Conservation (phyloP, 2,888 invertebrate species). For the Agonopterix subpropinquella region DNA sequence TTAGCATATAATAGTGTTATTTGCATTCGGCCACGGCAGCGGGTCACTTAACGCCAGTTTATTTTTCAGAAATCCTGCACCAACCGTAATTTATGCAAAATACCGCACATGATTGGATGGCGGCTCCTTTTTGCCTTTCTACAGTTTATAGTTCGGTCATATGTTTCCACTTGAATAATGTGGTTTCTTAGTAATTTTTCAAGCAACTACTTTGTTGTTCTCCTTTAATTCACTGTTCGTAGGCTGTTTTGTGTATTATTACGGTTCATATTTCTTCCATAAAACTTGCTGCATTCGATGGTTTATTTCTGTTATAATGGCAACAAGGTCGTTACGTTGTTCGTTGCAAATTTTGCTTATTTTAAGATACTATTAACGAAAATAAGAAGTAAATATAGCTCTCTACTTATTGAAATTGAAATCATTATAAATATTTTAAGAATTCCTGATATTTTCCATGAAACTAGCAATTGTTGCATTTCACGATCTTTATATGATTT, state of each 20-base stretch:
- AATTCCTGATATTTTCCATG: too few species aligned
- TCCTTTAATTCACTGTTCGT: conserved; percentile 11
- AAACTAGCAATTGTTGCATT: too few species aligned
- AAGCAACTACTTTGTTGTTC: conserved; percentile 8
- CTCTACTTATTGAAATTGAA: too few species aligned
- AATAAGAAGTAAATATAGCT: too few species aligned
- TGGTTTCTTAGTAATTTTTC: conserved; percentile 20
- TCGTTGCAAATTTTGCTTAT: too few species aligned
- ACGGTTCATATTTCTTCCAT: conserved; percentile 15
- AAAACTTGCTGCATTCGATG: conserved; percentile 1
- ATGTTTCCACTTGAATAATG: conserved; percentile 29
- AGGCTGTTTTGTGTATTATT: conserved; percentile 9
- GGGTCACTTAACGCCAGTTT: conserved; percentile 59
- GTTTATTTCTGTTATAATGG: not conserved
- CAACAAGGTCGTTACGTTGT: not conserved
- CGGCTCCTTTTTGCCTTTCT: conserved; percentile 41
- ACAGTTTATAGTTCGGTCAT: conserved; percentile 34
- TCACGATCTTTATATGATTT: too few species aligned
- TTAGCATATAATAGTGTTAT: conserved; percentile 71
- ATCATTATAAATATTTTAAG: too few species aligned
- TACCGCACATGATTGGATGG: conserved; percentile 56
- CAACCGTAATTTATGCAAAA: conserved; percentile 66
- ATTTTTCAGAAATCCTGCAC: conserved; percentile 62
- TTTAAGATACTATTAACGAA: too few species aligned
- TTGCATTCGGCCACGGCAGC: conserved; percentile 53